Evolutionary conservation across 2,888 invertebrate species (phyloP).

Genomic region (Pollenia labialis): DNA sequence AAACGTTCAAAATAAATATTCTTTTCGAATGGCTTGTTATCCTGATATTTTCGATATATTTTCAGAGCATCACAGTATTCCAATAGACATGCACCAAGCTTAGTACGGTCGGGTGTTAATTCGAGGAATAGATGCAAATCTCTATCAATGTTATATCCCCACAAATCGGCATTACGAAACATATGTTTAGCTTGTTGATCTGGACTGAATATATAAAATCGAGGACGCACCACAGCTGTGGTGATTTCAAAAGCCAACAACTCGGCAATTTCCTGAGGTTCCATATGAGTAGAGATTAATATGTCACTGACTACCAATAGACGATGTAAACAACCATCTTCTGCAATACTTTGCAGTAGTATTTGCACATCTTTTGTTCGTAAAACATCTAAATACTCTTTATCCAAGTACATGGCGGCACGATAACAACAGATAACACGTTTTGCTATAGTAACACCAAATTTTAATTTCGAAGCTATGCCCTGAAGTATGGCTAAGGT

Average conservation of each 20-base stretch:
- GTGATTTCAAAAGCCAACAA: conserved; percentile 86
- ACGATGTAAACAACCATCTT: conserved; percentile 86
- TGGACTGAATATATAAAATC: conserved; percentile 83
- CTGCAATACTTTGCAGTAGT: conserved; percentile 85
- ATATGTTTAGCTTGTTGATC: conserved; percentile 79
- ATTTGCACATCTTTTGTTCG: conserved; percentile 85
- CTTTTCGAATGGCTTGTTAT: conserved; percentile 78
- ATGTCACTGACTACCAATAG: conserved; percentile 87
- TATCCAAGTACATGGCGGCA: conserved; percentile 86
- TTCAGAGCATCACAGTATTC: conserved; percentile 83
- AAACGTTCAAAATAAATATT: conserved; percentile 79
- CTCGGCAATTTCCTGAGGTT: conserved; percentile 85
- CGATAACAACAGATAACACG: conserved; percentile 86
- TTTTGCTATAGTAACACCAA: conserved; percentile 85
- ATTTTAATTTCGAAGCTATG: conserved; percentile 85
- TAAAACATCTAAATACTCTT: conserved; percentile 86
- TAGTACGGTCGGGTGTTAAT: conserved; percentile 85
- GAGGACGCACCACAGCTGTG: conserved; percentile 84
- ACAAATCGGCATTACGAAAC: conserved; percentile 82
- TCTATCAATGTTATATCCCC: conserved; percentile 85
- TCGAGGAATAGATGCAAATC: conserved; percentile 85
- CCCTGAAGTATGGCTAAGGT: conserved; percentile 84
- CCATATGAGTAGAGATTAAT: conserved; percentile 86
- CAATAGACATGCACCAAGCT: conserved; percentile 85
- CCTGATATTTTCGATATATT: conserved; percentile 82